phyloP scores from a whole-genome alignment of 1,140 invertebrate genomes.

The Anastatus disparis region DNA sequence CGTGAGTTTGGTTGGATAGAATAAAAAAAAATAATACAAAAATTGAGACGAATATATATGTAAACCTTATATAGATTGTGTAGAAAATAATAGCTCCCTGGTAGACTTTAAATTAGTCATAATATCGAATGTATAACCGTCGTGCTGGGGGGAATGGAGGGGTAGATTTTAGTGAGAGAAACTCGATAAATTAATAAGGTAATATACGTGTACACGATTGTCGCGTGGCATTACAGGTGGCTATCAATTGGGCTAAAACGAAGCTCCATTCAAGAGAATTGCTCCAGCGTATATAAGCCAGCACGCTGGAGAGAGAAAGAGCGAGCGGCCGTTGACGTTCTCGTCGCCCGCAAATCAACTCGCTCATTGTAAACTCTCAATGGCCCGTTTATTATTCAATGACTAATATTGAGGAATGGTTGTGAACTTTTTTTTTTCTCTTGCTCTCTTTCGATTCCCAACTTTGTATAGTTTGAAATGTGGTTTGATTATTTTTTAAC shows the following conservation, averaged over 20 bases:
- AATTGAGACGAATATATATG: background rate
- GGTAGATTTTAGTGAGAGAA: too few species aligned
- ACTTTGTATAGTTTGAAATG: too few species aligned
- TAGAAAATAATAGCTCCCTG: slow-evolving; percentile 8
- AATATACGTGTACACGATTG: slow-evolving; percentile 11
- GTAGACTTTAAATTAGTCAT: background rate
- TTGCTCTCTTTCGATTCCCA: background rate
- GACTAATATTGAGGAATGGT: background rate
- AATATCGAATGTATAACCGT: background rate
- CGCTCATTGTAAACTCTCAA: slow-evolving; percentile 1
- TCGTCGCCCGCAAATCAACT: slow-evolving; percentile 26
- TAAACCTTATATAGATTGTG: background rate
- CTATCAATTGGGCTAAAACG: slow-evolving; percentile 26
- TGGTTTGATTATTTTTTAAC: too few species aligned
- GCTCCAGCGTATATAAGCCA: too few species aligned
- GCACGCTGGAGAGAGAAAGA: too few species aligned
- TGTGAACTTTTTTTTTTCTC: background rate
- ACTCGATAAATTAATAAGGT: slow-evolving; percentile 24
- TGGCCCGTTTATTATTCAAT: slow-evolving; percentile 9
- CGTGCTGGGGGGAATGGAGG: too few species aligned
- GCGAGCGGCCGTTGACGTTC: background rate
- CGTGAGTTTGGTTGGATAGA: too few species aligned
- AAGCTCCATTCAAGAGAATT: slow-evolving; percentile 31
- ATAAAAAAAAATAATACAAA: background rate
- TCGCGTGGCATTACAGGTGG: slow-evolving; percentile 11